Evolutionary conservation across 2,888 invertebrate species (phyloP).

Genomic region (Chloromyia formosa): DNA sequence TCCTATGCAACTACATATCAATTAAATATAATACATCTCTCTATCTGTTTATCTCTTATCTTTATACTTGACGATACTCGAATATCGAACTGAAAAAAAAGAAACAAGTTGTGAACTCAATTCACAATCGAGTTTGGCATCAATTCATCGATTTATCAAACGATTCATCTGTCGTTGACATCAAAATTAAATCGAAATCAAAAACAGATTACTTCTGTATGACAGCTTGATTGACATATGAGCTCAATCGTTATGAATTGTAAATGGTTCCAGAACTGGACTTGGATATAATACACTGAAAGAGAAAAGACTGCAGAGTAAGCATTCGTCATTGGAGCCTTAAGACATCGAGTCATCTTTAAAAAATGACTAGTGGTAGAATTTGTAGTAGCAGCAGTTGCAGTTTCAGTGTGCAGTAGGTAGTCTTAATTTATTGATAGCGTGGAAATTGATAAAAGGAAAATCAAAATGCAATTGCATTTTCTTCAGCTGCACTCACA

Average conservation of each 20-base stretch:
- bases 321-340: too few species aligned
- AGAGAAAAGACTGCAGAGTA: background rate
- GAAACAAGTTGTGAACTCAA: slow-evolving; percentile 37
- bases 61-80: too few species aligned
- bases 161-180: slow-evolving; percentile 39
- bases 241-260: slow-evolving; percentile 36
- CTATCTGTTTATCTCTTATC: background rate
- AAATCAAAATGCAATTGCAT: slow-evolving; percentile 31
- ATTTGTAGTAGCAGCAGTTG: background rate
- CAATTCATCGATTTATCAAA: slow-evolving; percentile 25
- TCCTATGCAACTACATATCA: slow-evolving; percentile 6
- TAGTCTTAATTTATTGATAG: slow-evolving; percentile 29
- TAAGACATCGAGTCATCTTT: too few species aligned
- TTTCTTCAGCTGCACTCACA: slow-evolving; percentile 1
- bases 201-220: slow-evolving; percentile 42
- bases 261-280: slow-evolving; percentile 29
- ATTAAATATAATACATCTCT: slow-evolving; percentile 21
- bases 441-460: slow-evolving; percentile 28
- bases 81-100: too few species aligned
- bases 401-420: slow-evolving; percentile 17
- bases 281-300: background rate
- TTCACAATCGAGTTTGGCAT: slow-evolving; percentile 29
- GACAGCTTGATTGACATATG: slow-evolving; percentile 42
- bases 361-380: too few species aligned
- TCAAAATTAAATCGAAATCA: slow-evolving; percentile 42